Conservation (phyloP, 1,140 invertebrate genomes). For the Bactericera cockerelli region DNA sequence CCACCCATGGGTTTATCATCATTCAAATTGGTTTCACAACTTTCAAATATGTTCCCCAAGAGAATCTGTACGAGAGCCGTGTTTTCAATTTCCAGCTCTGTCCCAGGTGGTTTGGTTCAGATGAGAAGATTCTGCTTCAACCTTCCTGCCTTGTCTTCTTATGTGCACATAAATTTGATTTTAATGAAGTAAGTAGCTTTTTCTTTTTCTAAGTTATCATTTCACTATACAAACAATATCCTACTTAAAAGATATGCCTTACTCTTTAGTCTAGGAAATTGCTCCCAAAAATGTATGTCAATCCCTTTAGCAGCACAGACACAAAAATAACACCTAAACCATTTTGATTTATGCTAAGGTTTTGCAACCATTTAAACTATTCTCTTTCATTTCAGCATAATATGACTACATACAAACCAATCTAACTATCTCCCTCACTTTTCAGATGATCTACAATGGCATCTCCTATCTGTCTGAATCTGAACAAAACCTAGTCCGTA, state of each 20-base stretch:
- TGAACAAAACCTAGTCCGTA: slow-evolving; percentile 29
- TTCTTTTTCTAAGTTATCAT: too few relatives aligned
- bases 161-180: slow-evolving; percentile 46
- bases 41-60: slow-evolving; percentile 37
- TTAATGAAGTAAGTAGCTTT: slow-evolving; percentile 54
- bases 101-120: slow-evolving; percentile 40
- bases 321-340: too few relatives aligned
- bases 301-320: too few relatives aligned
- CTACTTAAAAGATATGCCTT: too few relatives aligned
- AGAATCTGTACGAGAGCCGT: slow-evolving; percentile 38
- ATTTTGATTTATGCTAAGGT: too few relatives aligned
- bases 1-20: slow-evolving; percentile 40
- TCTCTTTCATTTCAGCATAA: too few relatives aligned
- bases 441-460: slow-evolving; percentile 47
- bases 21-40: slow-evolving; percentile 45
- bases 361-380: too few relatives aligned
- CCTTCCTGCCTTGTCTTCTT: slow-evolving; percentile 45
- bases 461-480: slow-evolving; percentile 44
- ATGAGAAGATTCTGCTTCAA: slow-evolving; percentile 44
- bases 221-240: too few relatives aligned
- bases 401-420: too few relatives aligned
- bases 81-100: slow-evolving; percentile 50
- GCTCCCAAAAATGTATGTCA: too few relatives aligned
- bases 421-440: too few relatives aligned
- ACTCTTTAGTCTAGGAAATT: too few relatives aligned